These are phyloP conservation scores for Gibbula magus DNA, from an alignment of 2,888 invertebrate species.

Conservation along the genomic window DNA sequence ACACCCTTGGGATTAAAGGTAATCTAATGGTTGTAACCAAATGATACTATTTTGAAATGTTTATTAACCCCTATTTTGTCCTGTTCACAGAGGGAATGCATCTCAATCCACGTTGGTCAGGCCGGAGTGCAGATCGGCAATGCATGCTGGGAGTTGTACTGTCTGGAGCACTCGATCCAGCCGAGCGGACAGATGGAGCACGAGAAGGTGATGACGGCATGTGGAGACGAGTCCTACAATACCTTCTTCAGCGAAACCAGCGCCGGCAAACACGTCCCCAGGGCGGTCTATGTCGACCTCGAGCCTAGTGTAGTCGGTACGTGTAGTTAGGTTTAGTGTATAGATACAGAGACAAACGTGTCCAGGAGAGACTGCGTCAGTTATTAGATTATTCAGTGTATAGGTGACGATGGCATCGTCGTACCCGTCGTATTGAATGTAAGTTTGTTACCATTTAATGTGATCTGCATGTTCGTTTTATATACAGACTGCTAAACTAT, in stretches of 20 bases:
- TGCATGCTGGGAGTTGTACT: conserved; percentile 79
- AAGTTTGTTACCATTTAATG: too few relatives aligned
- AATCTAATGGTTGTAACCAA: too few relatives aligned
- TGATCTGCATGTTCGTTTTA: too few relatives aligned
- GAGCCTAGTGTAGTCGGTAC: conserved; percentile 95
- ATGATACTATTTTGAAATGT: too few relatives aligned
- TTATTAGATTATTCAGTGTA: too few relatives aligned
- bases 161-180: conserved; percentile 78
- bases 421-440: too few relatives aligned
- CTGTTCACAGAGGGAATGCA: conserved; percentile 76
- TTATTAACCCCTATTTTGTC: too few relatives aligned
- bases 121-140: conserved; percentile 74
- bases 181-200: conserved; percentile 73
- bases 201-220: conserved; percentile 48
- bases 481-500: too few relatives aligned
- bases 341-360: too few relatives aligned
- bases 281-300: conserved; percentile 86
- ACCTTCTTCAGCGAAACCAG: conserved; percentile 88
- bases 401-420: too few relatives aligned
- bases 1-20: too few relatives aligned
- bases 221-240: conserved; percentile 89
- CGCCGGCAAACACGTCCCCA: conserved; percentile 88
- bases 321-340: conserved; percentile 49
- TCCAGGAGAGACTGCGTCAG: too few relatives aligned
- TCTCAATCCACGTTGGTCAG: conserved; percentile 77